phyloP scores from a whole-genome alignment of 2,113 vertebrate genomes.

The Sylvia atricapilla region DNA sequence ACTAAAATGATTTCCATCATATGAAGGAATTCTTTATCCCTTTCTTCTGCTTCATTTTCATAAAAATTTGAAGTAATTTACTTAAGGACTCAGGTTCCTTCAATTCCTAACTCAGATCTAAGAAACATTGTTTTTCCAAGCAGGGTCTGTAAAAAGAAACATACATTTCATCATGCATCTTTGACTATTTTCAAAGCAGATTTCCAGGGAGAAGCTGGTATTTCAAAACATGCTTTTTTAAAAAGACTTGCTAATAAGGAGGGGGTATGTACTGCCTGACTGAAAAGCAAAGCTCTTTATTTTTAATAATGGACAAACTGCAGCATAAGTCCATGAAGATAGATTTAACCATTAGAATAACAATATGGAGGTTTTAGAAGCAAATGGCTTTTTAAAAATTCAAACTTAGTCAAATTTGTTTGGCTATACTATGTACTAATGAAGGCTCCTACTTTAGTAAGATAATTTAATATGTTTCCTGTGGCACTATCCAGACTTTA shows the following conservation, averaged over 20 bases:
- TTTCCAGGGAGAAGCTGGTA: not conserved
- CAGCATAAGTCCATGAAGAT: not conserved
- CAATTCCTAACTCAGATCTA: not conserved
- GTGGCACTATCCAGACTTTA: not conserved
- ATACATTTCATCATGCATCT: not conserved
- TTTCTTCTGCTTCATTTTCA: not conserved
- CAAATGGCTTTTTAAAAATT: not conserved
- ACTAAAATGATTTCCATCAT: not conserved
- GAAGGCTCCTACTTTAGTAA: not conserved
- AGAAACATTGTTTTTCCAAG: not conserved
- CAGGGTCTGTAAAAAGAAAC: not conserved
- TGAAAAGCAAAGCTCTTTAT: not conserved
- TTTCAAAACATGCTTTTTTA: constrained; percentile 6
- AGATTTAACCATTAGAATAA: not conserved
- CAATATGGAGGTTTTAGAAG: not conserved
- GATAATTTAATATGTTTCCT: not conserved
- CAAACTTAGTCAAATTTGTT: not conserved
- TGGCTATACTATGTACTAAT: not conserved
- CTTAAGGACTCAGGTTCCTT: not conserved
- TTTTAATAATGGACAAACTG: not conserved
- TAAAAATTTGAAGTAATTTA: not conserved
- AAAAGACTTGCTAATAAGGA: constrained; percentile 1
- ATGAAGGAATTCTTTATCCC: not conserved
- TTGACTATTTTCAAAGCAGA: constrained; percentile 18
- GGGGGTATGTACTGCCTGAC: not conserved